phyloP scores from a whole-genome alignment of 2,113 vertebrate species.

The Saccopteryx bilineata region DNA sequence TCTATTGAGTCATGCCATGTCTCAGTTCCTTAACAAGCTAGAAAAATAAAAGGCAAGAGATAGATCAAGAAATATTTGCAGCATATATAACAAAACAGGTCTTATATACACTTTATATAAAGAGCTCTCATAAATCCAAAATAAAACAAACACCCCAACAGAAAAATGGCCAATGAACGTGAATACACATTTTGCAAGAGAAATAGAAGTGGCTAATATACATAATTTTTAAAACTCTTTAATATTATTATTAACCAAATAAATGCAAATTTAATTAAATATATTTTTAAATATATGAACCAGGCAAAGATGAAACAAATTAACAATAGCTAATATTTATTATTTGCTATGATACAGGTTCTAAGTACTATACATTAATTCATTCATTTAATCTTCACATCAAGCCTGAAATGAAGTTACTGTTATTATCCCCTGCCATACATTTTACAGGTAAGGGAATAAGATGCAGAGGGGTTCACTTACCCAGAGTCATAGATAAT shows the following conservation, averaged over 20 bases:
- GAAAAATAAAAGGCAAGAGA: conserved; percentile 43
- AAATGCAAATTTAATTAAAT: not conserved
- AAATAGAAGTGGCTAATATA: conserved; percentile 2
- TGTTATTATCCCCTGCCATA: not conserved
- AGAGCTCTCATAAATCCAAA: conserved; percentile 48
- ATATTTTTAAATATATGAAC: not conserved
- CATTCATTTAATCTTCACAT: not conserved
- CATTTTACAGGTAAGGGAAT: not conserved
- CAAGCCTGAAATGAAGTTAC: not conserved
- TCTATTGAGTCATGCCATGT: conserved; percentile 40
- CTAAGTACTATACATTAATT: not conserved
- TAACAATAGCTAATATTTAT: not conserved
- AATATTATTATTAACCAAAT: not conserved
- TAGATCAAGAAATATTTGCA: conserved; percentile 6
- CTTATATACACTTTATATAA: not conserved
- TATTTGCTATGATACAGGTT: not conserved
- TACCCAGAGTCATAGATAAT: not conserved
- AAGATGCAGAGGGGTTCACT: not conserved
- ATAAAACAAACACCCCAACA: not conserved
- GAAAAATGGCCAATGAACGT: not conserved
- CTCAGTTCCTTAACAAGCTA: not conserved
- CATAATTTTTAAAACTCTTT: not conserved
- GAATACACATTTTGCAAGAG: conserved; percentile 2
- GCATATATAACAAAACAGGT: not conserved
- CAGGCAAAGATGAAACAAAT: conserved; percentile 19